A percentile compares a stretch with the other conserved stretches of the same genome.
Conservation (phyloP, 2,113 vertebrate genomes). For the Micronisus gabar region DNA sequence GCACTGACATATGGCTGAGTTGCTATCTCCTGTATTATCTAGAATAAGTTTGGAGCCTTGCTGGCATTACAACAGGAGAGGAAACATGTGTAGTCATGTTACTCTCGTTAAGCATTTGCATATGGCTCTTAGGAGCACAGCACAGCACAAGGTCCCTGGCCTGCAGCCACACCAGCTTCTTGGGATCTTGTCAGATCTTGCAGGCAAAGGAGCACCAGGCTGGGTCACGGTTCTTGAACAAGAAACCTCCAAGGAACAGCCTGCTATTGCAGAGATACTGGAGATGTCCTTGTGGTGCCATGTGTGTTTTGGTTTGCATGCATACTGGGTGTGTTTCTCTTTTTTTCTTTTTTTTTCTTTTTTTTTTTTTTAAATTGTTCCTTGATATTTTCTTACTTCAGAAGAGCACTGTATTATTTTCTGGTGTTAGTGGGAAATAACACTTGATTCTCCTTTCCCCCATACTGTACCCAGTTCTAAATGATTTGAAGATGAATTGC, state of each 20-base stretch:
- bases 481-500: not conserved
- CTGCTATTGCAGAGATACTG: not conserved
- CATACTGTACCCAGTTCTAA: rapidly evolving
- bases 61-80: not conserved
- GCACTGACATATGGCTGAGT: rapidly evolving
- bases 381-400: not conserved
- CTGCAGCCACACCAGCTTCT: not conserved
- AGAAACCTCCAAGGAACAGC: not conserved
- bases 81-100: not conserved
- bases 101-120: not conserved
- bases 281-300: not conserved
- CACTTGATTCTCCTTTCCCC: not conserved
- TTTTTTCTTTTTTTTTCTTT: not conserved
- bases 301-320: not conserved
- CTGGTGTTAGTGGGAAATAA: not conserved
- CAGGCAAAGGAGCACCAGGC: not conserved
- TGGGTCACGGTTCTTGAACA: not conserved
- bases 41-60: not conserved
- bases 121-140: not conserved
- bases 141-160: not conserved
- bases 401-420: not conserved
- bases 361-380: not conserved
- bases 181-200: not conserved
- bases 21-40: not conserved
- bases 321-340: not conserved